phyloP scores from a whole-genome alignment of 2,888 invertebrate genomes.

The Epiblema foenella region DNA sequence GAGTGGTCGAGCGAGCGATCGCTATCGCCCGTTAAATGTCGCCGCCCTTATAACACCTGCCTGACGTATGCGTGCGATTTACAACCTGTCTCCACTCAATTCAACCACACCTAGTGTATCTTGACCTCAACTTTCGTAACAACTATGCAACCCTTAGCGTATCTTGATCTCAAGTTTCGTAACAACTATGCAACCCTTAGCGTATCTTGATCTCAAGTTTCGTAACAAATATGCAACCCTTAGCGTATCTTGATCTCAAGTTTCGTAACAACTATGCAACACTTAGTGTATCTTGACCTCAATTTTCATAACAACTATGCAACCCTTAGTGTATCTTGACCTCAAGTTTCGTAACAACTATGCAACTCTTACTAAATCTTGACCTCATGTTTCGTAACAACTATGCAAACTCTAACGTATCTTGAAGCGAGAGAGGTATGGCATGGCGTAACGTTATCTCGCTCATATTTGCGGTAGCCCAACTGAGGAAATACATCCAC shows the following conservation, averaged over 20 bases:
- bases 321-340: background rate
- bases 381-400: too few relatives aligned
- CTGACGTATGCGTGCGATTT: background rate
- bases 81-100: background rate
- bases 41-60: background rate
- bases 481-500: too few relatives aligned
- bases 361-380: background rate
- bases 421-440: too few relatives aligned
- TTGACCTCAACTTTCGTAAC: background rate
- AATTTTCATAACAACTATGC: background rate
- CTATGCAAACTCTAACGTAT: background rate
- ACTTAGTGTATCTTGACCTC: background rate
- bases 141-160: background rate
- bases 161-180: too few relatives aligned
- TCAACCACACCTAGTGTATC: background rate
- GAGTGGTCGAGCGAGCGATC: conserved; percentile 2
- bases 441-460: too few relatives aligned
- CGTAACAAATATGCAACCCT: background rate
- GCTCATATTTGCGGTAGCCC: too few relatives aligned
- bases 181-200: too few relatives aligned
- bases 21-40: background rate
- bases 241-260: background rate
- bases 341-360: background rate
- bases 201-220: background rate
- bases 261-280: background rate